Percentiles rank a stretch among this genome's conserved stretches.
These are phyloP conservation scores for Oreortyx pictus DNA, from an alignment of 2,797 vertebrate species.

Conservation along the genomic window DNA sequence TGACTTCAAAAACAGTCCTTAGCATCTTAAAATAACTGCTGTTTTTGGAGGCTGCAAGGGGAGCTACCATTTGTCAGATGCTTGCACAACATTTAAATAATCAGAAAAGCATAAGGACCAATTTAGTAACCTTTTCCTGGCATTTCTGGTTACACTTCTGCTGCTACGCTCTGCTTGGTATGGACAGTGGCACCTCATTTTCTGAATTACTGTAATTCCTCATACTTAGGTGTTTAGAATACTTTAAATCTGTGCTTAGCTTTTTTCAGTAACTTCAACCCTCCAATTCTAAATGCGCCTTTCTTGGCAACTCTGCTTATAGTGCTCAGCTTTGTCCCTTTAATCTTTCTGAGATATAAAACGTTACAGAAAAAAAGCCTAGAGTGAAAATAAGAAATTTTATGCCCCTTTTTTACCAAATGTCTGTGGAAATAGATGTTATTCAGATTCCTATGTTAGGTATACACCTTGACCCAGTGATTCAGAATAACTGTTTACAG, in stretches of 20 bases:
- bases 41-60: neutral
- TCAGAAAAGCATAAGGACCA: neutral
- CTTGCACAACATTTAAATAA: neutral
- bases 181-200: neutral
- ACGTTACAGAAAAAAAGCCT: neutral
- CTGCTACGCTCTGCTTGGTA: neutral
- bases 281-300: neutral
- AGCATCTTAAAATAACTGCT: neutral
- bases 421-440: neutral
- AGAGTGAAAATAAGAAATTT: neutral
- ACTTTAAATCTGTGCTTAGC: neutral
- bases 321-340: neutral
- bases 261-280: neutral
- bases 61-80: neutral
- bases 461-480: neutral
- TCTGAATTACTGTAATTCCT: neutral
- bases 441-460: neutral
- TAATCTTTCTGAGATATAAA: neutral
- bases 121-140: neutral
- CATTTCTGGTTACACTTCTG: neutral
- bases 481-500: neutral
- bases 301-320: neutral
- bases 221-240: neutral
- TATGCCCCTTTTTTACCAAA: neutral
- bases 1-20: neutral